phyloP scores from a whole-genome alignment of 2,888 invertebrate species.

The Xestoiulus laeticollis region DNA sequence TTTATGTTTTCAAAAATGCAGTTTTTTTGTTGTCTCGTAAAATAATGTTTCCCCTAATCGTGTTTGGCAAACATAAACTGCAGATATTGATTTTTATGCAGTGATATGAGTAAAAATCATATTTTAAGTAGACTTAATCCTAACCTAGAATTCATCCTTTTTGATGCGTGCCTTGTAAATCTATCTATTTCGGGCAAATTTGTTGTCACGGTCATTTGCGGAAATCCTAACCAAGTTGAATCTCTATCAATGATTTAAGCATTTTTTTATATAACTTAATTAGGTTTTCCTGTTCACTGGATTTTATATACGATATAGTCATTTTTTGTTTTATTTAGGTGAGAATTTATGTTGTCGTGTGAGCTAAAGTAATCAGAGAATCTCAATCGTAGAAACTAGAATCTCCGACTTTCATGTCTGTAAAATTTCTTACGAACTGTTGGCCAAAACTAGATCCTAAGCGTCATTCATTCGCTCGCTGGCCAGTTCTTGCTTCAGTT shows the following conservation, averaged over 20 bases:
- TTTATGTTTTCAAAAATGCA: too few species aligned
- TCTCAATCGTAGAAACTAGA: not conserved
- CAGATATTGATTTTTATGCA: too few species aligned
- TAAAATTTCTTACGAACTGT: not conserved
- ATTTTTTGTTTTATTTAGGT: not conserved
- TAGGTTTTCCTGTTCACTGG: not conserved
- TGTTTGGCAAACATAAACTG: too few species aligned
- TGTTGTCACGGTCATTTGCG: not conserved
- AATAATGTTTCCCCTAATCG: too few species aligned
- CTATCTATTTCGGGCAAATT: not conserved
- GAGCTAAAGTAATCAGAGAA: not conserved
- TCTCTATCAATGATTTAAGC: not conserved
- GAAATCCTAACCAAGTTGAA: not conserved
- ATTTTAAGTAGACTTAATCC: not conserved
- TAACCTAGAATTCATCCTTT: not conserved
- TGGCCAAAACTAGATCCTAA: not conserved
- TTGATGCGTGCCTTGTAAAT: not conserved
- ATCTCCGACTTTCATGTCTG: not conserved
- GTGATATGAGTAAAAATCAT: too few species aligned
- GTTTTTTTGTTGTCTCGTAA: too few species aligned
- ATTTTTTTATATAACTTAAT: slow-evolving; percentile 28
- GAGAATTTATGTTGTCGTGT: not conserved
- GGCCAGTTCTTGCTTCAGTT: not conserved
- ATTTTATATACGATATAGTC: not conserved
- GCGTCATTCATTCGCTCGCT: not conserved